phyloP scores from a whole-genome alignment of 2,888 invertebrate species.

The Trachelus tabidus region DNA sequence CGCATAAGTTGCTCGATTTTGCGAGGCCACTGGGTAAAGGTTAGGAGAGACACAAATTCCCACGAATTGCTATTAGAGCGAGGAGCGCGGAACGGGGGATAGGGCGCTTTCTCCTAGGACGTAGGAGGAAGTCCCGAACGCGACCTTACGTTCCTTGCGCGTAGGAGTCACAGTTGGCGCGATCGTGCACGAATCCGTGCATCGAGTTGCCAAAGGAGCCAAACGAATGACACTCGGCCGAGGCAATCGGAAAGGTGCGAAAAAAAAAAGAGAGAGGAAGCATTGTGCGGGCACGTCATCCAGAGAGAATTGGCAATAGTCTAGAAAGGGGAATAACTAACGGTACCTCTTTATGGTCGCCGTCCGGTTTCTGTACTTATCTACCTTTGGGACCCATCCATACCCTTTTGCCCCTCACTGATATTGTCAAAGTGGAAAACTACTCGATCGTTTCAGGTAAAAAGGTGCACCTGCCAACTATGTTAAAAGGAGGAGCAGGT shows the following conservation, averaged over 20 bases:
- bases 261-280: neutral
- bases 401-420: neutral
- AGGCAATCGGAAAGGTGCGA: neutral
- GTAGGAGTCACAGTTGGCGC: neutral
- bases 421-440: neutral
- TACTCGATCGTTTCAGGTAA: neutral
- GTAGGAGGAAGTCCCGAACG: neutral
- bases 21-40: neutral
- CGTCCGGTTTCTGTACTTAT: neutral
- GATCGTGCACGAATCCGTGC: neutral
- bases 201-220: neutral
- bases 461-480: neutral
- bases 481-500: neutral
- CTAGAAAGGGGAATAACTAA: conserved; percentile 33
- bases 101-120: neutral
- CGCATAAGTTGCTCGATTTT: neutral
- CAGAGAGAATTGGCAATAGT: neutral
- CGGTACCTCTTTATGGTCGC: conserved; percentile 22
- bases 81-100: too few relatives aligned
- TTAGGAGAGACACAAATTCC: neutral
- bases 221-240: too few relatives aligned
- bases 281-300: too few relatives aligned
- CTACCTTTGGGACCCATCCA: neutral
- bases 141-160: neutral
- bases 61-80: neutral